Evolutionary conservation across 2,888 invertebrate species (phyloP), one percentile per base, ranked within the genome.

Genomic region (Arenicola marina): DNA sequence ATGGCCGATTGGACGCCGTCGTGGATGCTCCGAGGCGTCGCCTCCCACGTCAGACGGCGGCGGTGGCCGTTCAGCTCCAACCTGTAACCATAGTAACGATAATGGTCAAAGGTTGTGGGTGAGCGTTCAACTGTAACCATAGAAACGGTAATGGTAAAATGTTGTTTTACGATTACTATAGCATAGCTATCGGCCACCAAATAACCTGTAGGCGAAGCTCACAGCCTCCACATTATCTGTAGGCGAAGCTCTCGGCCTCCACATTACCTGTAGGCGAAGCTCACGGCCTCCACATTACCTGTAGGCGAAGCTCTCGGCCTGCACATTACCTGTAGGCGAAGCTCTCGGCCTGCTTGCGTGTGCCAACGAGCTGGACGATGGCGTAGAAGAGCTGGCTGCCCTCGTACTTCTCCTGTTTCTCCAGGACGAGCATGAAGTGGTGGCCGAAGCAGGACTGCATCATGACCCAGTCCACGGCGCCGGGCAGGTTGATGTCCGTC

Each of bases 391-490:
- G 80, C 67, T 86, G 85, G 48, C 83, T 78, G 18, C 83, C 96
- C 86, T 98, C 96, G 83, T 91, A 94, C 82, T 98, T 98, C 68
- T 83, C 84, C 63, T 84, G 84, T 83, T 98, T 98, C 83, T 99
- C 99, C 56, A 99, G 87, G 38, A 99, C 98, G 72, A 99, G 88
- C 98, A 99, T 99, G 81, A 99, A 99, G 84, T 98, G 95, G 82
- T 96, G 96, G 61, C 95, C 95, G 84, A 98, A 99, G 85, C 99
- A 99, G 32, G 95, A 95, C 86, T 99, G 99, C 98, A 99, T 99
- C 99, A 99, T 99, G 2, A 87, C 86, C 97, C 97, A 98, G 84
- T 98, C 97, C 11, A 98, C 97, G 34, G 97, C 98, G 63, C 99
- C 99, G 4, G 98, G 98, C 71, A 99, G 88, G 86, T 98, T 99